Conservation (phyloP, 2,113 vertebrate genomes). For the Lophura nycthemera region DNA sequence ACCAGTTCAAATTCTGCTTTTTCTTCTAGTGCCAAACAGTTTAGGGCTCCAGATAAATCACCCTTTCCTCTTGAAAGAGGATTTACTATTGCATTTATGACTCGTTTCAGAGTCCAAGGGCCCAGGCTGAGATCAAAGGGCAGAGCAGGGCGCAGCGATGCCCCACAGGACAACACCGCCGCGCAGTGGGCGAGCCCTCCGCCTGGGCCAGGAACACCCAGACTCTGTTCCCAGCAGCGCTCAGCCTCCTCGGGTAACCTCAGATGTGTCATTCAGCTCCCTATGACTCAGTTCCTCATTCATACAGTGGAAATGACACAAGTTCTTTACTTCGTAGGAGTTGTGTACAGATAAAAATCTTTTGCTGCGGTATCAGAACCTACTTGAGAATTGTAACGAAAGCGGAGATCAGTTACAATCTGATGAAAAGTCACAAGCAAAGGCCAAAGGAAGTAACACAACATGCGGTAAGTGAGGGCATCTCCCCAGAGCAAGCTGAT, state of each 20-base stretch:
- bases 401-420: background rate
- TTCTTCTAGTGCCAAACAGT: background rate
- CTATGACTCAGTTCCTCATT: conserved; percentile 60
- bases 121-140: background rate
- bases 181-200: background rate
- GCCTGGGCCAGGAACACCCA: conserved; percentile 8
- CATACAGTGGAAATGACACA: background rate
- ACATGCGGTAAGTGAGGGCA: background rate
- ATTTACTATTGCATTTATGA: background rate
- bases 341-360: conserved; percentile 15
- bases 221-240: background rate
- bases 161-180: background rate
- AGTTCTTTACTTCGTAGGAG: conserved; percentile 11
- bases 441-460: background rate
- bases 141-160: accelerated
- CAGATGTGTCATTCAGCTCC: conserved; percentile 31
- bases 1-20: background rate
- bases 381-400: background rate
- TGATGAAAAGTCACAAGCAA: background rate
- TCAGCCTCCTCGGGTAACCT: conserved; percentile 26
- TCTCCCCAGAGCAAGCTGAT: background rate
- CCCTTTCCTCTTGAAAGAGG: background rate
- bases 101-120: background rate
- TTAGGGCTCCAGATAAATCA: background rate
- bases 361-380: background rate